A percentile compares a stretch with the other conserved stretches of the same genome.
Evolutionary conservation across 2,797 vertebrate genomes (phyloP).

Genomic region (Meriones psammophilus): DNA sequence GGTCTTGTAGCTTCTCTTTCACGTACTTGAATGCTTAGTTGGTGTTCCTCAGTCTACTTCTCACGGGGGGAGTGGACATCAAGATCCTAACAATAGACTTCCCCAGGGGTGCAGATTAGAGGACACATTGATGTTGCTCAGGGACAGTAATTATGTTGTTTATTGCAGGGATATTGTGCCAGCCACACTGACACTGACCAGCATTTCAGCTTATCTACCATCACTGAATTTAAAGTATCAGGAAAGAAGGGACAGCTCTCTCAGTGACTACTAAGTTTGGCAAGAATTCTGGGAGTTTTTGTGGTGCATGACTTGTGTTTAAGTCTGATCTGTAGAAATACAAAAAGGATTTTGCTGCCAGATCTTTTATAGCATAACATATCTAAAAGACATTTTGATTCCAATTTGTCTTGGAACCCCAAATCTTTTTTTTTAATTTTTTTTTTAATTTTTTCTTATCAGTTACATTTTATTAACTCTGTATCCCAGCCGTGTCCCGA

Average conservation of each 20-base stretch:
- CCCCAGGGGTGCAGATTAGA: slow-evolving; percentile 21
- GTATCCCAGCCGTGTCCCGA: no score
- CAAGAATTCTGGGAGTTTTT: neutral
- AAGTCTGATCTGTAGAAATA: neutral
- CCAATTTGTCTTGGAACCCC: neutral
- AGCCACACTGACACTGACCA: neutral
- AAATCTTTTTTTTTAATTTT: neutral
- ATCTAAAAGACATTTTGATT: neutral
- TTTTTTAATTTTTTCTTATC: no score
- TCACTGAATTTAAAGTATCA: neutral
- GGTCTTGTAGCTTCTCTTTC: neutral
- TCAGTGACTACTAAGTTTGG: neutral
- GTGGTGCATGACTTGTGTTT: neutral
- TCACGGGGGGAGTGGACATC: neutral
- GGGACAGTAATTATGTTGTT: neutral
- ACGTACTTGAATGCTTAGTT: neutral
- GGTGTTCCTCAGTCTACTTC: neutral
- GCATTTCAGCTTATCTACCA: neutral
- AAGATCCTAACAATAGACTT: neutral
- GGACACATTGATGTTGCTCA: slow-evolving; percentile 14
- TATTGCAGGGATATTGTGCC: neutral
- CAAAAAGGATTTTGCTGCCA: neutral
- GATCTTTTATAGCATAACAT: neutral
- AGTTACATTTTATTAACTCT: no score
- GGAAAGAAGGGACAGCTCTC: neutral